phyloP scores from a whole-genome alignment of 2,113 vertebrate genomes.

The Trematocara macrostoma region DNA sequence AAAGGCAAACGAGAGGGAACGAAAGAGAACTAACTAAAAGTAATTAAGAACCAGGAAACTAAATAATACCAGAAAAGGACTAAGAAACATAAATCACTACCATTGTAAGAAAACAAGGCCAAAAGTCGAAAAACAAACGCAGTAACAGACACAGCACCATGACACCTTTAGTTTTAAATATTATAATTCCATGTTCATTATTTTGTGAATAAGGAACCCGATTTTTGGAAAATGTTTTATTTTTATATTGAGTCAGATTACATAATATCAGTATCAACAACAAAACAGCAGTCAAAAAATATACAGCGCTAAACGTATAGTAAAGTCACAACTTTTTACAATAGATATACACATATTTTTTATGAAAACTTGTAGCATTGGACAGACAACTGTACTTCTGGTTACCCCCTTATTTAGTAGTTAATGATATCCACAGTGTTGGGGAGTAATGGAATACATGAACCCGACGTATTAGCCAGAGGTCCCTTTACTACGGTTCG shows the following conservation, averaged over 20 bases:
- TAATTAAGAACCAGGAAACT: not conserved
- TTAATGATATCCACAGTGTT: not conserved
- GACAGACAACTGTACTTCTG: not conserved
- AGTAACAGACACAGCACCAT: fast-evolving
- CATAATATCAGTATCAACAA: not conserved
- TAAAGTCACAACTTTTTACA: not conserved
- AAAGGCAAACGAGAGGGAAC: not conserved
- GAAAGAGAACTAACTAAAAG: fast-evolving
- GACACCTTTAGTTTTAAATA: fast-evolving
- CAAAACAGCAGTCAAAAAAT: not conserved
- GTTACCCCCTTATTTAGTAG: not conserved
- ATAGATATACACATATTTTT: not conserved
- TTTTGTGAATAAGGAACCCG: not conserved
- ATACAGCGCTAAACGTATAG: not conserved
- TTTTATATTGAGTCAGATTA: fast-evolving
- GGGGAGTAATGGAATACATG: not conserved
- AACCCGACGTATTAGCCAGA: not conserved
- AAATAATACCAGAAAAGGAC: fast-evolving
- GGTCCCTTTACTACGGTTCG: not conserved
- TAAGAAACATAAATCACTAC: not conserved
- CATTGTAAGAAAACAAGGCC: not conserved
- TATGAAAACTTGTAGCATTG: not conserved
- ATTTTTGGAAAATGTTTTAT: not conserved
- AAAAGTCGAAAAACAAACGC: fast-evolving
- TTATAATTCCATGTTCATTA: not conserved